Evolutionary conservation across 1,140 invertebrate species (phyloP).

Genomic region (Drosophila lacteicornis): DNA sequence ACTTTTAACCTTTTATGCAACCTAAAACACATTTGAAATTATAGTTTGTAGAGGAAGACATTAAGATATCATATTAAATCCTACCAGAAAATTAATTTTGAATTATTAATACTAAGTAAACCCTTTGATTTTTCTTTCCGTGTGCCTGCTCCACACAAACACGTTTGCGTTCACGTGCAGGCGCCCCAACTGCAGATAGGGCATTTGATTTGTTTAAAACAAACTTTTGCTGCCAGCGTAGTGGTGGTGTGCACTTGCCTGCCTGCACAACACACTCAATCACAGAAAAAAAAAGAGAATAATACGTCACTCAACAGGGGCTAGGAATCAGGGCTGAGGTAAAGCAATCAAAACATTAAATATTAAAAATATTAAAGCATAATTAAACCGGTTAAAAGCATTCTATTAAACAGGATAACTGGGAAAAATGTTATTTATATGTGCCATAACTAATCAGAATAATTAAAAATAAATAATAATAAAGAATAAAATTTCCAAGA

Average conservation of each 20-base stretch:
- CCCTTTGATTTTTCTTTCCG: not conserved
- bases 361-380: not conserved
- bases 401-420: not conserved
- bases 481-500: not conserved
- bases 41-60: too few relatives aligned
- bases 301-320: slow-evolving; percentile 65
- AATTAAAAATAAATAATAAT: not conserved
- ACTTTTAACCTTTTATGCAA: not conserved
- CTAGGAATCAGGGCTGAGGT: slow-evolving; percentile 43
- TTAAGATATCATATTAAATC: too few relatives aligned
- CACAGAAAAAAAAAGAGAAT: slow-evolving; percentile 35
- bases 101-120: too few relatives aligned
- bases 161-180: slow-evolving; percentile 75
- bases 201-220: slow-evolving; percentile 73
- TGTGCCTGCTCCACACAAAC: slow-evolving; percentile 42
- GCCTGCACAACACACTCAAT: slow-evolving; percentile 39
- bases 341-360: not conserved
- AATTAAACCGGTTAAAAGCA: too few relatives aligned
- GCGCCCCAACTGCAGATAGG: slow-evolving; percentile 38
- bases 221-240: slow-evolving; percentile 45
- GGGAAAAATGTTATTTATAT: too few relatives aligned
- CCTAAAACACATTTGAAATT: not conserved
- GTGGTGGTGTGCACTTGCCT: slow-evolving; percentile 46
- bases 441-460: not conserved
- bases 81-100: too few relatives aligned